Conservation (phyloP, 2,797 vertebrate genomes). For the Gobionotothen gibberifrons region DNA sequence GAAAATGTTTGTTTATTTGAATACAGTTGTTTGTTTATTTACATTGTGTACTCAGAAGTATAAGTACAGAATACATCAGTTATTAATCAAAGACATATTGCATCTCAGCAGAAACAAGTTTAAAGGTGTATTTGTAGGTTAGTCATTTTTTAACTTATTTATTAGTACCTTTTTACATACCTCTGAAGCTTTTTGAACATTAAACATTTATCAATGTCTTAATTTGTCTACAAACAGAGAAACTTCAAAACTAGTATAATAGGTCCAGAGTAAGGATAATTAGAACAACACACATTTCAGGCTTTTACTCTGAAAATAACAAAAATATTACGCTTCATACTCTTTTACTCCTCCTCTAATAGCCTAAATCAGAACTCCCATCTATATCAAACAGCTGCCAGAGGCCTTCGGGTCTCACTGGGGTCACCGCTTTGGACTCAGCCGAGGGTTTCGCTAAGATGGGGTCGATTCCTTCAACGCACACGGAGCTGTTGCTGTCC, state of each 20-base stretch:
- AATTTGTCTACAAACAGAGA: constrained; percentile 7
- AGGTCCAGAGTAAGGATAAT: constrained; percentile 3
- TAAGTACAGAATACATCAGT: constrained; percentile 4
- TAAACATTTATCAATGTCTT: neutral
- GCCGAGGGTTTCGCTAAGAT: constrained; percentile 67
- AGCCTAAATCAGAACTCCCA: constrained; percentile 62
- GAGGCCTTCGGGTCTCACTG: constrained; percentile 51
- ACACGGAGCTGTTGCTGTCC: constrained; percentile 67
- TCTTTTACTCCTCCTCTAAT: constrained; percentile 33
- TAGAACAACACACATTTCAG: constrained; percentile 9
- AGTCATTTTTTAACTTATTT: constrained; percentile 2
- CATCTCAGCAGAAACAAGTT: neutral
- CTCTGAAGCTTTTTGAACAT: neutral
- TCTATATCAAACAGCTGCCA: constrained; percentile 82
- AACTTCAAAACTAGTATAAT: constrained; percentile 20
- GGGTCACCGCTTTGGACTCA: constrained; percentile 34
- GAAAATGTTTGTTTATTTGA: constrained; percentile 6
- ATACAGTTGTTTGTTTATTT: constrained; percentile 23
- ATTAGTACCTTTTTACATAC: neutral
- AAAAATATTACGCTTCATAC: neutral
- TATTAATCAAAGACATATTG: neutral
- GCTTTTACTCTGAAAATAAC: constrained; percentile 10
- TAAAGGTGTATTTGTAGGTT: neutral
- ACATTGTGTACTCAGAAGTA: neutral
- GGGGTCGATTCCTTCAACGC: constrained; percentile 54